phyloP scores from a whole-genome alignment of 1,140 invertebrate species.

The Batillaria attramentaria region DNA sequence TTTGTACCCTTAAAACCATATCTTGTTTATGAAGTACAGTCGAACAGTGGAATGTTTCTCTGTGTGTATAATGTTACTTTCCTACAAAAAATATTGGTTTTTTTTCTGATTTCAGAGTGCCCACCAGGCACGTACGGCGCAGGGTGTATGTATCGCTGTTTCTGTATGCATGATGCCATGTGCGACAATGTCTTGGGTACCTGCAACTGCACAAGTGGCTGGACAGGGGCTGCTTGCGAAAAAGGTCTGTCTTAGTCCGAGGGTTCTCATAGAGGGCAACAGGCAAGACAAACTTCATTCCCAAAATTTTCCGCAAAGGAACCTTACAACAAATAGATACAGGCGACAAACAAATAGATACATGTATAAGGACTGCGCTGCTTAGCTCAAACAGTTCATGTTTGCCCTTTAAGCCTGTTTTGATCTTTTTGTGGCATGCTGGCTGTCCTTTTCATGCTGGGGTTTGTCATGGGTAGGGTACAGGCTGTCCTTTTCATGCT shows the following conservation, averaged over 20 bases:
- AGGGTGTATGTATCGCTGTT: slow-evolving; percentile 82
- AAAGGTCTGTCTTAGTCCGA: slow-evolving; percentile 71
- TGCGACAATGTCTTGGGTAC: slow-evolving; percentile 85
- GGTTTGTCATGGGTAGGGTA: too few species aligned
- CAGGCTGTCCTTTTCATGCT: too few species aligned
- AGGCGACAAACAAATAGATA: too few species aligned
- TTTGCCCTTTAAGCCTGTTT: too few species aligned
- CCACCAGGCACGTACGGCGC: slow-evolving; percentile 73
- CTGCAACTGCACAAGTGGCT: slow-evolving; percentile 85
- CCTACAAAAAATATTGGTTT: neutral
- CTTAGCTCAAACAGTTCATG: neutral
- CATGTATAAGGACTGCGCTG: neutral
- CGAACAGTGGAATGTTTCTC: too few species aligned
- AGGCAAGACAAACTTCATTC: neutral
- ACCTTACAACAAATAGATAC: neutral
- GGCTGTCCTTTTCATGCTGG: too few species aligned
- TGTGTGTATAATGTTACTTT: neutral
- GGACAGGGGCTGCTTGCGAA: slow-evolving; percentile 81
- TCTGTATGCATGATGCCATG: slow-evolving; percentile 84
- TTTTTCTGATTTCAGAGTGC: slow-evolving; percentile 42
- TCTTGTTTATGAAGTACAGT: too few species aligned
- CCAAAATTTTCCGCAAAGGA: neutral
- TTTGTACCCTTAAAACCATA: too few species aligned
- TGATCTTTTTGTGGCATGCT: too few species aligned
- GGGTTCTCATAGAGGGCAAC: too few species aligned